These are phyloP conservation scores for Xyrauchen texanus DNA, from an alignment of 2,113 vertebrate genomes.

Conservation along the genomic window DNA sequence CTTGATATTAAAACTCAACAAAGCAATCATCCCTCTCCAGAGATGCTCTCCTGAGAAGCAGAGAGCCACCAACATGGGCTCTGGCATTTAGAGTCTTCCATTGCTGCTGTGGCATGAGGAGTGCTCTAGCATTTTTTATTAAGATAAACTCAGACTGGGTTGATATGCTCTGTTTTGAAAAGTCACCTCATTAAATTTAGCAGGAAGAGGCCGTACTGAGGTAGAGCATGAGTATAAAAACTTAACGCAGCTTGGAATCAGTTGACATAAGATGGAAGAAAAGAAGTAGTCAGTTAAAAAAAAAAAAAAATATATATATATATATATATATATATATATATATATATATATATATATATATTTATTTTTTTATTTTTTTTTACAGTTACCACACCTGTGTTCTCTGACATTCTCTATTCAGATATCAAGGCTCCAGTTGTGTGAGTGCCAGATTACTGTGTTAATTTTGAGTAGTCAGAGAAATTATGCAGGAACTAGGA, in stretches of 20 bases:
- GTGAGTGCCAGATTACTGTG: background rate
- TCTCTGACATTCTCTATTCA: background rate
- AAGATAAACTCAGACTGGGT: constrained; percentile 32
- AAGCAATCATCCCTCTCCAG: constrained; percentile 46
- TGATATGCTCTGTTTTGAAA: constrained; percentile 30
- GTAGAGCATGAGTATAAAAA: constrained; percentile 30
- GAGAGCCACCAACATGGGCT: constrained; percentile 48
- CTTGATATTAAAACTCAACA: constrained; percentile 50
- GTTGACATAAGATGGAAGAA: constrained; percentile 23
- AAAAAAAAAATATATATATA: too few species aligned
- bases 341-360: too few species aligned
- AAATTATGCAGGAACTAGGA: too few species aligned
- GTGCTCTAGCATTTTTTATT: constrained; percentile 32
- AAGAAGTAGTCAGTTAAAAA: background rate
- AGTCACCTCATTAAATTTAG: constrained; percentile 40
- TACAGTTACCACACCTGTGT: constrained; percentile 6
- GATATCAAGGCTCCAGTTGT: background rate
- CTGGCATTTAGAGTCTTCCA: constrained; percentile 42
- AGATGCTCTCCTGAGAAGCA: constrained; percentile 37
- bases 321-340: too few species aligned
- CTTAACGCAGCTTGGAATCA: constrained; percentile 26
- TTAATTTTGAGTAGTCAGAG: too few species aligned
- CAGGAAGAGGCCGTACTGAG: constrained; percentile 18
- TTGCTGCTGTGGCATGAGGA: constrained; percentile 31
- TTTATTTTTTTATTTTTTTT: too few species aligned